phyloP scores from a whole-genome alignment of 2,888 invertebrate species.

The Leptinotarsa rubiginosa region DNA sequence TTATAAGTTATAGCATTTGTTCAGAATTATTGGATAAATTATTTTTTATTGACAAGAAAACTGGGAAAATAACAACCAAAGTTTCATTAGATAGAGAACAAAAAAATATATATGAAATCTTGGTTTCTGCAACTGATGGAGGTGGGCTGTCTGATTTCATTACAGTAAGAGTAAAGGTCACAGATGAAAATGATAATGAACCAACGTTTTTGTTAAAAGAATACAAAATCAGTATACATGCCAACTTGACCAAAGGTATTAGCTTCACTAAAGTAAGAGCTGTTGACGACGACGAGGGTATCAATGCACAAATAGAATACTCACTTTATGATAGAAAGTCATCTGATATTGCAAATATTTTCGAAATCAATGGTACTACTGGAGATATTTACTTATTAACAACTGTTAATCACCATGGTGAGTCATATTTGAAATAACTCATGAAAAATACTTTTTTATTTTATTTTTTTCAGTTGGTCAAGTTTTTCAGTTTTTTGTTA shows the following conservation, averaged over 20 bases:
- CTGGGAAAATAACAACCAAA: conserved; percentile 77
- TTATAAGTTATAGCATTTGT: conserved; percentile 81
- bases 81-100: conserved; percentile 79
- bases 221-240: conserved; percentile 80
- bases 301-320: conserved; percentile 79
- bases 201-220: conserved; percentile 82
- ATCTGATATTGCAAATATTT: conserved; percentile 74
- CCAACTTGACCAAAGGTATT: conserved; percentile 70
- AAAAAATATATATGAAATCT: conserved; percentile 78
- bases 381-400: conserved; percentile 80
- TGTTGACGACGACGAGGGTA: conserved; percentile 82
- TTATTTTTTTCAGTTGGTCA: conserved; percentile 56
- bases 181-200: conserved; percentile 86
- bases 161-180: conserved; percentile 81
- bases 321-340: conserved; percentile 79
- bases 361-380: conserved; percentile 79
- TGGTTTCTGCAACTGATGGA: conserved; percentile 84
- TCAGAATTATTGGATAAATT: conserved; percentile 79
- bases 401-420: conserved; percentile 70
- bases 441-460: background rate
- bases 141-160: conserved; percentile 83
- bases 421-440: conserved; percentile 33
- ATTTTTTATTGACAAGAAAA: conserved; percentile 78
- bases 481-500: conserved; percentile 88
- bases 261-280: conserved; percentile 77